These are phyloP conservation scores for Eilema depressum DNA, from an alignment of 2,888 invertebrate genomes.

Conservation along the genomic window DNA sequence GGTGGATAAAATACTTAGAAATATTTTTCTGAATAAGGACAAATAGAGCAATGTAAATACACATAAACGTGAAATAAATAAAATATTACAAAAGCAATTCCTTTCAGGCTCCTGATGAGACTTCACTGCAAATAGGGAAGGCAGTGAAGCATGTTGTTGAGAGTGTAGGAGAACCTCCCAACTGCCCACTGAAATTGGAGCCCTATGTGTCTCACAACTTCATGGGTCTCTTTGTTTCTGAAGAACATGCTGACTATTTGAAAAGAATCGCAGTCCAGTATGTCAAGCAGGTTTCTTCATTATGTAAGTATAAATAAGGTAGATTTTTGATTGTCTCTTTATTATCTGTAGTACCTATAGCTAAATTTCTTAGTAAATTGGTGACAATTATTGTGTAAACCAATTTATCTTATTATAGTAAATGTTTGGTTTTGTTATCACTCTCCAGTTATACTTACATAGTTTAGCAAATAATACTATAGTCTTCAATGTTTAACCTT, in stretches of 20 bases:
- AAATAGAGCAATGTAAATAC: too few species aligned
- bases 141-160: slow-evolving; percentile 92
- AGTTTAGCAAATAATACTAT: not conserved
- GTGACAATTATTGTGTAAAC: not conserved
- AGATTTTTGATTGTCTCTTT: not conserved
- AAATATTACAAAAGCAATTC: slow-evolving; percentile 7
- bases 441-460: not conserved
- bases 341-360: not conserved
- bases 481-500: not conserved
- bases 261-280: slow-evolving; percentile 93
- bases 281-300: slow-evolving; percentile 92
- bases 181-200: slow-evolving; percentile 90
- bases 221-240: slow-evolving; percentile 95
- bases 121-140: slow-evolving; percentile 89
- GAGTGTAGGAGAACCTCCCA: slow-evolving; percentile 89
- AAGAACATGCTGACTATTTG: slow-evolving; percentile 93
- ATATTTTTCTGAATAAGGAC: too few species aligned
- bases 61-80: too few species aligned
- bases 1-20: too few species aligned
- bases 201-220: slow-evolving; percentile 95
- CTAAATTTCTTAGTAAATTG: not conserved
- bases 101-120: slow-evolving; percentile 91
- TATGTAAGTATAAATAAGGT: slow-evolving; percentile 86
- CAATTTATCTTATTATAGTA: not conserved
- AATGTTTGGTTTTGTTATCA: not conserved